These are phyloP conservation scores for Drosophila pseudoobscura DNA, from an alignment of 1,140 invertebrate species.

Conservation along the genomic window DNA sequence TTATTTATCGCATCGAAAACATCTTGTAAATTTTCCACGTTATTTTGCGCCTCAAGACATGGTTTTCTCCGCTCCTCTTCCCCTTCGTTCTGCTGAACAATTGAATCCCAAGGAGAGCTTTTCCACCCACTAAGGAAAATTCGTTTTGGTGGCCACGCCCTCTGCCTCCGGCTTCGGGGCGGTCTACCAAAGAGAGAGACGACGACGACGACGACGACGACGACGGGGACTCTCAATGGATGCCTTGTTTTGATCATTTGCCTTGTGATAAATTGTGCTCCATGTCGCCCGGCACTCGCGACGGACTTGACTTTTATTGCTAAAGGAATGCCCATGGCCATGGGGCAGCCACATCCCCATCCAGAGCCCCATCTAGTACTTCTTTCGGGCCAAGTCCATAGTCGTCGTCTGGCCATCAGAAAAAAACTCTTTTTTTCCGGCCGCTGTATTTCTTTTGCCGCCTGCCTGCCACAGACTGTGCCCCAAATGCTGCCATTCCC, in stretches of 20 bases:
- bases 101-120: slow-evolving; percentile 66
- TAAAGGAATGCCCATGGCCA: slow-evolving; percentile 27
- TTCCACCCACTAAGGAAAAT: slow-evolving; percentile 63
- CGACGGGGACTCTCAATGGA: background rate
- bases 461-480: slow-evolving; percentile 31
- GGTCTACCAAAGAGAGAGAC: background rate
- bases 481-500: slow-evolving; percentile 40
- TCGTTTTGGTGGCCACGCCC: slow-evolving; percentile 62
- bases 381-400: slow-evolving; percentile 29
- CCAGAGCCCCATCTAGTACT: background rate
- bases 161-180: slow-evolving; percentile 12
- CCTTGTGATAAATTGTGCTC: slow-evolving; percentile 72
- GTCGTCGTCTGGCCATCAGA: slow-evolving; percentile 59
- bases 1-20: slow-evolving; percentile 79
- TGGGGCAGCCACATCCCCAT: slow-evolving; percentile 33
- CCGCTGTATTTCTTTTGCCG: slow-evolving; percentile 32
- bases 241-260: slow-evolving; percentile 75
- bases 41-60: slow-evolving; percentile 64
- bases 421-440: slow-evolving; percentile 55
- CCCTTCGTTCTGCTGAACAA: slow-evolving; percentile 52
- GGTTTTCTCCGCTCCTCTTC: background rate
- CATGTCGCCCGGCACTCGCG: slow-evolving; percentile 67
- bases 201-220: too few species aligned
- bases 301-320: slow-evolving; percentile 75
- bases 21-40: slow-evolving; percentile 78